Evolutionary conservation across 2,797 vertebrate genomes (phyloP).

Genomic region (Varecia variegata): DNA sequence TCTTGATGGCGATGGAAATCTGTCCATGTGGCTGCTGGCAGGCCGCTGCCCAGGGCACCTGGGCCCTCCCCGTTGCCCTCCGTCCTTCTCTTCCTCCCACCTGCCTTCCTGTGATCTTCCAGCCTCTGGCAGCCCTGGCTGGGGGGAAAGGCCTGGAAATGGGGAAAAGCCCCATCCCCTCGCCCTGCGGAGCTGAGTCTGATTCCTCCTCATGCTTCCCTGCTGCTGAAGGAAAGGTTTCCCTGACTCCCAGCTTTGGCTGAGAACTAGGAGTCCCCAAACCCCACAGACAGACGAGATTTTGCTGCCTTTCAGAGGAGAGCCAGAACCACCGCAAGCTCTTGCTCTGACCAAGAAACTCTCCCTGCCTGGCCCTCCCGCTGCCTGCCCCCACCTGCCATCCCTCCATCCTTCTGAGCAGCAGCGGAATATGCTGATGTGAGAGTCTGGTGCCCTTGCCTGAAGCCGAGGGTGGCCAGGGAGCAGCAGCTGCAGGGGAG

Average conservation of each 20-base stretch:
- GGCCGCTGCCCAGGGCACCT: constrained; percentile 49
- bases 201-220: background rate
- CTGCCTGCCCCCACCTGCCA: background rate
- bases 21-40: constrained; percentile 51
- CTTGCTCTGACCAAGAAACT: background rate
- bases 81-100: constrained; percentile 28
- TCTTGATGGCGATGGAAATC: constrained; percentile 62
- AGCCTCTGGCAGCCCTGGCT: background rate
- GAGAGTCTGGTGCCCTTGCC: constrained; percentile 11
- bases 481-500: constrained; percentile 47
- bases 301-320: background rate
- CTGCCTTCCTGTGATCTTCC: constrained; percentile 23
- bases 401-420: background rate
- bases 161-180: rapidly evolving
- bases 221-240: background rate
- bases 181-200: background rate
- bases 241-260: background rate
- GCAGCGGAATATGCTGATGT: constrained; percentile 25
- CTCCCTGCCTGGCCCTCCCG: background rate
- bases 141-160: background rate
- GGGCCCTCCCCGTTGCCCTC: constrained; percentile 3
- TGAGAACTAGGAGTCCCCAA: background rate
- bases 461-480: background rate
- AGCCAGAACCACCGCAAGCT: background rate
- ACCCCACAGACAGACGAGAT: background rate